Base-by-base conservation (phyloP, 2,888 invertebrate genomes). In the Dascillus cervinus region DNA sequence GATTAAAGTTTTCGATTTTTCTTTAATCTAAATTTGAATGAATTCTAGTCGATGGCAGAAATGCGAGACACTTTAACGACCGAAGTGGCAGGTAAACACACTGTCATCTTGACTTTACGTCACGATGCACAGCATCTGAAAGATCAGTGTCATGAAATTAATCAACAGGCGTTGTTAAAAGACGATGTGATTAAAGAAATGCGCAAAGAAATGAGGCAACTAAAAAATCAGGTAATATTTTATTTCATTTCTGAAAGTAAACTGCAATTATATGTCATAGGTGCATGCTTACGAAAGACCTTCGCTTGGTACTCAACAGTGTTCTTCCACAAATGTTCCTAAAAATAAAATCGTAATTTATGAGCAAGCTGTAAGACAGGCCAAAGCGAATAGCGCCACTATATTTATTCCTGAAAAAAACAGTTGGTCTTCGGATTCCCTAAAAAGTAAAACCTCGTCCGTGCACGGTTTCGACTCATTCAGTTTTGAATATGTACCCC, bases 141-240 rank as follows among this genome's bases (percentile, higher is more conserved):
- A 52, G 72, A 76, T 46, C 68, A 73, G 52, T 68, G 69, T 47
- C 65, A 66, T 32, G 68, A 70, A 39, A 67, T 70, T 9, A 67
- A 67, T 29, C 64, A 72, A 54, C 69, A 72, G 44, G 69, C 71
- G 9, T 69, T 69, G 41, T 77, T 79, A 63, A 73, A 72, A 53
- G 77, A 79, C 46, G 75, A 77, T 37, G 72, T 80, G 48, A 77
- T 80, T 34, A 70, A 71, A 34, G 76, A 77, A 60, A 67, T 81
- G 67, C 56, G 78, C 2, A 64, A 73, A 22, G 75, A 79, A 58
- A 65, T 79, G 25, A 72, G 72, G 44, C 67, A 69, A 47, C 64
- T 60, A n/a, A 61, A 60, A 40, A 48, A 52, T 32, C 55, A 61
- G 56, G 60, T 62, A 37, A 46, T 25, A 34, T 23, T 11, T 24